Base-by-base conservation (phyloP, 2,113 vertebrate species). In the Neoarius graeffei region DNA sequence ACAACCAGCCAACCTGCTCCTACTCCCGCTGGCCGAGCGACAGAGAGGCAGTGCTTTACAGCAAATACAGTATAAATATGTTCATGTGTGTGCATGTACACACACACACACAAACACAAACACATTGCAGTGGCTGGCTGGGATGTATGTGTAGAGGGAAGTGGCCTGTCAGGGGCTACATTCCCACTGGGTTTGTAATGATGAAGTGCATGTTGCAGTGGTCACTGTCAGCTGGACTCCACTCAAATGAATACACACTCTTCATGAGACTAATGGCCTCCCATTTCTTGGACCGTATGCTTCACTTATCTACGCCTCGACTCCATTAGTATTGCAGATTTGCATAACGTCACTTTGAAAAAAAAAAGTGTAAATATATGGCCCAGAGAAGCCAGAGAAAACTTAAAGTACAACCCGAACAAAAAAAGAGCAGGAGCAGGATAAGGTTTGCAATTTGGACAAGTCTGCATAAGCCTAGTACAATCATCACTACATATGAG, bases 1-100 rank as follows among this genome's bases (percentile, higher is more conserved):
- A 95, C 85, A 94, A 91, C 94, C 88, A 84, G 79, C 93, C 95
- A 93, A 94, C 85, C 93, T 93, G 93, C 94, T 92, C 92, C 88
- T 92, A 89, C 93, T 93, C 91, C 93, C 35, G 91, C 93, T 95
- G 66, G 91, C 91, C 7, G 85, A 92, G 92, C 92, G 91, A 73
- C 69, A 79, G 83, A 83, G 73, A 83, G 64, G 35, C 57, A 42
- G 56, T 15, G 74, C 64, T 85, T 85, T 86, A 85, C 84, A 87
- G 69, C 67, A 64, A 79, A 71, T 73, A 81, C 62, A 84, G 73
- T 88, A 83, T 79, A 88, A 88, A 88, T 77, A 86, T 13, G 84
- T 74, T 83, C 69, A 42, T 81, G 56, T n/a, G 19, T 84, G 42
- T 52, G 54, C 30, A 8, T 5, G 19, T 42, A 56, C 88, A 81